These are phyloP conservation scores for Onychomys leucogaster DNA, from an alignment of 2,797 vertebrate genomes.

Conservation along the genomic window DNA sequence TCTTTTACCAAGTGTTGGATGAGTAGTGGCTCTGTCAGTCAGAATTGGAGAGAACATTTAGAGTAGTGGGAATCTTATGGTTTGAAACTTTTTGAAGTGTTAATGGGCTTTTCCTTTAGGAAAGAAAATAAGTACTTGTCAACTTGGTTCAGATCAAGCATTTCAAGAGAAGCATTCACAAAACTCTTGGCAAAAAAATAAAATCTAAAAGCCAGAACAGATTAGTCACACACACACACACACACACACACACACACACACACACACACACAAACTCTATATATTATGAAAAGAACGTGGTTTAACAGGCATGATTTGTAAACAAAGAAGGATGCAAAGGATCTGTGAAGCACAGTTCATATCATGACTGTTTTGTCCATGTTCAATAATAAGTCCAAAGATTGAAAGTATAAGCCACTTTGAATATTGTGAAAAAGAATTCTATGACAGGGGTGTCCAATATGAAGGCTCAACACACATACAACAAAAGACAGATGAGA, in stretches of 20 bases:
- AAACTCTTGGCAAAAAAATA: conserved; percentile 1
- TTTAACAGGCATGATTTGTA: neutral
- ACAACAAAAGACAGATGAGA: neutral
- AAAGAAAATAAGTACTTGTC: conserved; percentile 62
- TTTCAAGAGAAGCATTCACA: conserved; percentile 43
- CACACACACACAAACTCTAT: neutral
- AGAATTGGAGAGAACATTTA: conserved; percentile 19
- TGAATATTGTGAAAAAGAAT: neutral
- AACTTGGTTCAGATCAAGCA: conserved; percentile 28
- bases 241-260: too few species aligned
- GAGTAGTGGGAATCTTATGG: neutral
- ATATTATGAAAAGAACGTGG: neutral
- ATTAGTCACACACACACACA: neutral
- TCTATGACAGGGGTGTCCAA: neutral
- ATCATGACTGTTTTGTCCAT: neutral
- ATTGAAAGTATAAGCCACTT: neutral
- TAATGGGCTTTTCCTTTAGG: conserved; percentile 58
- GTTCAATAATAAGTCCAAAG: conserved; percentile 7
- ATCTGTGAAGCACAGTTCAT: neutral
- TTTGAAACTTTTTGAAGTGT: conserved; percentile 46
- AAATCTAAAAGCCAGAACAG: conserved; percentile 33
- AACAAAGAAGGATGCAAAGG: neutral
- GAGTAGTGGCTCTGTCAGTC: neutral
- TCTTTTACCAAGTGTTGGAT: conserved; percentile 22
- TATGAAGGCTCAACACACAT: neutral